Conservation (phyloP, 1,140 invertebrate species). For the Drosophila rhopaloa region DNA sequence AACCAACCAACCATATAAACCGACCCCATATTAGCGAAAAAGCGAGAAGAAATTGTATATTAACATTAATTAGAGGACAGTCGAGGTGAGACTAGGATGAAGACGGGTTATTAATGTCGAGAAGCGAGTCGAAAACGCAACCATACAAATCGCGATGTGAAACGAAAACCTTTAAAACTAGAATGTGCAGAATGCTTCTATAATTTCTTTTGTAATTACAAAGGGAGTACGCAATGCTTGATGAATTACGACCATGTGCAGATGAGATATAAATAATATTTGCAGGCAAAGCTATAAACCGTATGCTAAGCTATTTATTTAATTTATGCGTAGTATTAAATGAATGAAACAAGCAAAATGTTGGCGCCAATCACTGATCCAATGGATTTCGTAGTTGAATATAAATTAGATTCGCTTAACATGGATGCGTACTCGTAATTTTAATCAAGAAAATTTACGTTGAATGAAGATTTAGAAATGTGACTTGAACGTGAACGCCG, state of each 20-base stretch:
- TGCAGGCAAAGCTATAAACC: conserved; percentile 71
- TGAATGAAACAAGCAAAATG: conserved; percentile 28
- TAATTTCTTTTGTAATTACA: conserved; percentile 59
- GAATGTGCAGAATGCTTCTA: conserved; percentile 66
- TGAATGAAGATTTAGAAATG: conserved; percentile 46
- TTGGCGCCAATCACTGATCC: conserved; percentile 61
- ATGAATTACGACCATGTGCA: conserved; percentile 32
- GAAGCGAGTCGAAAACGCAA: conserved; percentile 19
- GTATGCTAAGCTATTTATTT: conserved; percentile 82
- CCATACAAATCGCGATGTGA: conserved; percentile 20
- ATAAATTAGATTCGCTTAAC: conserved; percentile 73
- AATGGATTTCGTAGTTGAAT: conserved; percentile 78
- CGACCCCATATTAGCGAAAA: conserved; percentile 43
- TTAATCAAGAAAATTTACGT: conserved; percentile 65
- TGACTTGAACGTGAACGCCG: conserved; percentile 74
- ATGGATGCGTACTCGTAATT: conserved; percentile 68
- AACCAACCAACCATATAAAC: conserved; percentile 47
- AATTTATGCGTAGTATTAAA: conserved; percentile 81
- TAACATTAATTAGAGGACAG: conserved; percentile 61
- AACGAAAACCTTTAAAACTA: conserved; percentile 57
- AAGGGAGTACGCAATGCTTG: conserved; percentile 62
- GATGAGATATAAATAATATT: conserved; percentile 69
- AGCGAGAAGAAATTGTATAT: conserved; percentile 67
- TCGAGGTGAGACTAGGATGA: conserved; percentile 28
- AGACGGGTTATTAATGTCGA: conserved; percentile 63